These are phyloP conservation scores for Bovichtus variegatus DNA, from an alignment of 2,797 vertebrate genomes.

Conservation along the genomic window DNA sequence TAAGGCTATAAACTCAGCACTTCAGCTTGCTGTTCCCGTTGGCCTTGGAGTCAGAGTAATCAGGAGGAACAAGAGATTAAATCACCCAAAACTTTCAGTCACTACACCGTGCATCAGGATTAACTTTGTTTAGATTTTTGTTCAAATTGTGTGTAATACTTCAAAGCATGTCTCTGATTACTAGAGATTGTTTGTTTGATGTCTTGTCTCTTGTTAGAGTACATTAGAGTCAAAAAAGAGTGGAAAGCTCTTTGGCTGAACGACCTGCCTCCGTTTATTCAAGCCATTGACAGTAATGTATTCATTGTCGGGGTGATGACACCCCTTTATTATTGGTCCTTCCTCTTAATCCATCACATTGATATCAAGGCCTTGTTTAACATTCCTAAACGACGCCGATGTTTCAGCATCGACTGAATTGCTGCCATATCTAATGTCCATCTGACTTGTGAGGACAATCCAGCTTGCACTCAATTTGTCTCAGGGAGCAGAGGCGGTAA, in stretches of 20 bases:
- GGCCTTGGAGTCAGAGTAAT: conserved; percentile 46
- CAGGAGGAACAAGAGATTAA: conserved; percentile 19
- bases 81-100: conserved; percentile 34
- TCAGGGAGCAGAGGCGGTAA: conserved; percentile 22
- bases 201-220: neutral
- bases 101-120: conserved; percentile 2
- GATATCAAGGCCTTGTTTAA: conserved; percentile 57
- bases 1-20: conserved; percentile 45
- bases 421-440: conserved; percentile 32
- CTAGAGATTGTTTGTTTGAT: neutral
- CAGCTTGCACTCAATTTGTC: conserved; percentile 29
- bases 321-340: conserved; percentile 50
- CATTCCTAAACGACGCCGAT: conserved; percentile 50
- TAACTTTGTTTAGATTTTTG: conserved; percentile 1
- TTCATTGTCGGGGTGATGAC: conserved; percentile 48
- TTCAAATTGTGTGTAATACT: neutral
- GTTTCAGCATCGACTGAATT: conserved; percentile 39
- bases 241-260: conserved; percentile 26
- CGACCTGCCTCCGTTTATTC: conserved; percentile 41
- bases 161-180: neutral
- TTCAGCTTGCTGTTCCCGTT: conserved; percentile 43
- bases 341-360: conserved; percentile 63
- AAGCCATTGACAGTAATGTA: conserved; percentile 58
- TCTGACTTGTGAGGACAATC: conserved; percentile 22
- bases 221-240: conserved; percentile 2